Conservation (phyloP, 2,113 vertebrate genomes). For the Pitta sordida region DNA sequence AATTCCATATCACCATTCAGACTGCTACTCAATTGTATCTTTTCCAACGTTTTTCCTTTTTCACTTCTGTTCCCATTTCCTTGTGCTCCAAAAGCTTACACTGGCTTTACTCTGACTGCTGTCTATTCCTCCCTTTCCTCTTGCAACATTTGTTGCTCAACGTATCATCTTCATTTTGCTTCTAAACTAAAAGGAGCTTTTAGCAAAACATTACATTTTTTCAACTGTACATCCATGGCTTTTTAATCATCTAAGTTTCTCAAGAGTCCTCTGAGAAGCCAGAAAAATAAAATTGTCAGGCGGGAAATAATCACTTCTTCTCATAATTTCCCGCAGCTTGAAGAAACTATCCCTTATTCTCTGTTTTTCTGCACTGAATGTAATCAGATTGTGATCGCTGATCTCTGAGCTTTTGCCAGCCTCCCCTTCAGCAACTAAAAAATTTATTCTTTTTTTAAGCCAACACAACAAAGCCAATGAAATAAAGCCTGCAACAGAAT, state of each 20-base stretch:
- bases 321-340: neutral
- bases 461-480: neutral
- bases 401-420: neutral
- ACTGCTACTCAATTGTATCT: neutral
- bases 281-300: neutral
- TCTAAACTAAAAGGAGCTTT: neutral
- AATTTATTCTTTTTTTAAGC: neutral
- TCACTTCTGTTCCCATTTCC: neutral
- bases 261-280: neutral
- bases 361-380: neutral
- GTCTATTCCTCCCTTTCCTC: neutral
- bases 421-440: neutral
- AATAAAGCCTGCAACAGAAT: neutral
- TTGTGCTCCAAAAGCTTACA: neutral
- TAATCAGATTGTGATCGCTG: neutral
- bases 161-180: neutral
- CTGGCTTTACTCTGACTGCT: neutral
- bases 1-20: neutral
- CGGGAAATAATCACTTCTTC: neutral
- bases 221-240: neutral
- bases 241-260: conserved; percentile 14
- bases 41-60: neutral
- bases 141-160: neutral
- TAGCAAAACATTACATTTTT: neutral
- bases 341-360: neutral